phyloP scores from a whole-genome alignment of 2,113 vertebrate species.

The Microtus pennsylvanicus region DNA sequence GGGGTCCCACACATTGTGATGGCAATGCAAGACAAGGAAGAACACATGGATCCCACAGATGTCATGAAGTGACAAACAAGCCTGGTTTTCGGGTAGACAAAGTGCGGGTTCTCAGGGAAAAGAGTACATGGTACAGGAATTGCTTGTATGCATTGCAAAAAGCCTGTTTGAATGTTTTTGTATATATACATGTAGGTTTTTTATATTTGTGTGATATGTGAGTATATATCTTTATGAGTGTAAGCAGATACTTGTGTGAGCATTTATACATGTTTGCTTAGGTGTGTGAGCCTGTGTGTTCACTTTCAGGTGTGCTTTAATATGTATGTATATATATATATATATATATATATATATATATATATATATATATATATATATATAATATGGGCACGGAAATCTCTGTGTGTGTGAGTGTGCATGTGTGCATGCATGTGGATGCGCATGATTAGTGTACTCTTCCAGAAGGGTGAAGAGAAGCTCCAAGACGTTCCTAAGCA shows the following conservation, averaged over 20 bases:
- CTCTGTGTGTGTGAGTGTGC: too few relatives aligned
- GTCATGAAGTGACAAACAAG: background rate
- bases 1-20: background rate
- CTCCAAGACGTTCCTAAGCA: background rate
- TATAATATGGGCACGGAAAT: too few relatives aligned
- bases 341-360: too few relatives aligned
- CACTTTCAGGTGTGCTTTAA: background rate
- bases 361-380: rapidly evolving
- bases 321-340: rapidly evolving
- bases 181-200: too few relatives aligned
- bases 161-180: background rate
- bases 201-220: background rate
- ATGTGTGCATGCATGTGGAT: too few relatives aligned
- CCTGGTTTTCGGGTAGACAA: background rate
- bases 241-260: background rate
- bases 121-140: background rate
- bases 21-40: background rate
- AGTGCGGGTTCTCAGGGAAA: background rate
- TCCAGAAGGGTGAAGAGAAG: background rate
- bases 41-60: background rate
- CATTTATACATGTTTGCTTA: background rate
- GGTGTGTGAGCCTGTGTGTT: background rate
- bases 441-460: too few relatives aligned
- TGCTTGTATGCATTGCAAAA: background rate
- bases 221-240: background rate